Evolutionary conservation across 2,888 invertebrate species (phyloP).

Genomic region (Mimumesa dahlbomi): DNA sequence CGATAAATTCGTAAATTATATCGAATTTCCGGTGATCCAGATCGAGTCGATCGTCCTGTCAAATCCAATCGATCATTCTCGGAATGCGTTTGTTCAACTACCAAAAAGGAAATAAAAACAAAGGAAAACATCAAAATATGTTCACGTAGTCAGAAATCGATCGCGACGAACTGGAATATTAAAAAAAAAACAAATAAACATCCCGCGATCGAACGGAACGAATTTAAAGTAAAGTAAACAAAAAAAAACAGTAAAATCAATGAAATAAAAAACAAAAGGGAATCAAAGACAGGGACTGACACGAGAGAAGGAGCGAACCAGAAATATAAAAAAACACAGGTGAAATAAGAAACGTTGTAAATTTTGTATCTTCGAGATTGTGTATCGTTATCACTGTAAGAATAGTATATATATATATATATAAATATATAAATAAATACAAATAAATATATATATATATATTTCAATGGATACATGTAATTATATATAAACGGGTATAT

Average conservation of each 20-base stretch:
- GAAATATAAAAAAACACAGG: conserved; percentile 15
- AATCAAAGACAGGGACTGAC: conserved; percentile 2
- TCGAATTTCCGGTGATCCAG: conserved; percentile 45
- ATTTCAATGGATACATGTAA: conserved; percentile 23
- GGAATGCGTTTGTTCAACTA: no score
- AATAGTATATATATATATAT: conserved; percentile 50
- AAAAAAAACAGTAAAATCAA: no score
- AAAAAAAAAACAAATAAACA: no score
- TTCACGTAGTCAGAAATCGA: no score
- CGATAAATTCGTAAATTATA: conserved; percentile 37
- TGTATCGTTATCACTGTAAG: conserved; percentile 71
- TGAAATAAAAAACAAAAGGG: not conserved
- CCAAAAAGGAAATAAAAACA: no score
- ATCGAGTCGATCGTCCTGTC: conserved; percentile 23
- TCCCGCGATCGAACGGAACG: no score
- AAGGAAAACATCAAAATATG: no score
- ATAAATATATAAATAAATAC: no score
- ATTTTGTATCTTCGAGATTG: conserved; percentile 78
- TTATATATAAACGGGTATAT: conserved; percentile 23
- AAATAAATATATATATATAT: conserved; percentile 41
- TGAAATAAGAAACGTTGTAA: conserved; percentile 64
- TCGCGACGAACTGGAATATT: no score
- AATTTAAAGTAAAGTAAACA: no score
- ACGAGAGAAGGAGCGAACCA: conserved; percentile 16
- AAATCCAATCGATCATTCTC: not conserved